Percentiles rank a stretch among this genome's conserved stretches.
phyloP scores from a whole-genome alignment of 1,140 invertebrate species.

The Spodoptera litura region DNA sequence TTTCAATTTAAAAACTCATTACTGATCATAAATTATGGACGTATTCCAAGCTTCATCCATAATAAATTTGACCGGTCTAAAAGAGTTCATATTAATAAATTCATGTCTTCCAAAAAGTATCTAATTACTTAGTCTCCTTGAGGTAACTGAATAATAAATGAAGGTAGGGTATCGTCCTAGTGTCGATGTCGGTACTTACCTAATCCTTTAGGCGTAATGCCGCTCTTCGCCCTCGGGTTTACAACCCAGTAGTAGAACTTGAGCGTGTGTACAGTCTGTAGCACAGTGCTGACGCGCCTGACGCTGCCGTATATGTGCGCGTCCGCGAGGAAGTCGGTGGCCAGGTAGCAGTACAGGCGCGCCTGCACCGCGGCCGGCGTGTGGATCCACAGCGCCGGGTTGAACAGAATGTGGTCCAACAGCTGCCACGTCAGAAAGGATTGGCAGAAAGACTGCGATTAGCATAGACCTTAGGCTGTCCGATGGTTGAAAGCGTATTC shows the following conservation, averaged over 20 bases:
- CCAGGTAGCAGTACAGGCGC: slow-evolving; percentile 98
- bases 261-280: slow-evolving; percentile 99
- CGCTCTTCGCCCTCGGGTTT: slow-evolving; percentile 97
- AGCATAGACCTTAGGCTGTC: slow-evolving; percentile 81
- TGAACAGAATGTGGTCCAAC: slow-evolving; percentile 99
- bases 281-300: slow-evolving; percentile 97
- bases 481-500: slow-evolving; percentile 78
- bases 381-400: slow-evolving; percentile 99
- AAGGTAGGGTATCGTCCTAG: slow-evolving; percentile 3
- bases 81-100: slow-evolving; percentile 30
- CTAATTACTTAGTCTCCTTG: slow-evolving; percentile 18
- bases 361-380: slow-evolving; percentile 98
- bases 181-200: slow-evolving; percentile 87
- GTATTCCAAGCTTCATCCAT: slow-evolving; percentile 1
- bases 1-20: slow-evolving; percentile 15
- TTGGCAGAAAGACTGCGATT: slow-evolving; percentile 81
- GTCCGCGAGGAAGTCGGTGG: slow-evolving; percentile 98
- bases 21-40: slow-evolving; percentile 7
- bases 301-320: slow-evolving; percentile 99
- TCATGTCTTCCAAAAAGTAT: slow-evolving; percentile 13
- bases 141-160: slow-evolving; percentile 25
- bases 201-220: slow-evolving; percentile 96
- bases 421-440: slow-evolving; percentile 93
- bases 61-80: slow-evolving; percentile 12
- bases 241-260: slow-evolving; percentile 99